These are phyloP conservation scores for Himalopsyche japonica DNA, from an alignment of 2,888 invertebrate genomes.

Conservation along the genomic window DNA sequence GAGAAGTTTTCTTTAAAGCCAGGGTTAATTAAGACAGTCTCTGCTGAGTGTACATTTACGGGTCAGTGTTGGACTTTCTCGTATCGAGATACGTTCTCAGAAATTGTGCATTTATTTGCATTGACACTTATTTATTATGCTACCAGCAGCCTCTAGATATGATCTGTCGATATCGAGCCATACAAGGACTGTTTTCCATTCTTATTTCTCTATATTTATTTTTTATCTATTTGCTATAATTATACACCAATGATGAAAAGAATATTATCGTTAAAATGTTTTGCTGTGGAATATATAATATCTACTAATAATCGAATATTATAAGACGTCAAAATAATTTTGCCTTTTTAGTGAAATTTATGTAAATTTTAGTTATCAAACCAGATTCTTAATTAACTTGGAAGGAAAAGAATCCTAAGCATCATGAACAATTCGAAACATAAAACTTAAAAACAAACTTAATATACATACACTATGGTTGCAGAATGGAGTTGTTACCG, in stretches of 20 bases:
- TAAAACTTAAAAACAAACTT: no score
- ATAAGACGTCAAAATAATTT: no score
- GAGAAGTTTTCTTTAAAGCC: background rate
- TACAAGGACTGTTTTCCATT: background rate
- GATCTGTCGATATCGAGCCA: background rate
- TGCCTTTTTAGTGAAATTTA: no score
- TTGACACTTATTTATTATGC: slow-evolving; percentile 1
- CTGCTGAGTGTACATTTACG: background rate
- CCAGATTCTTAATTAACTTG: no score
- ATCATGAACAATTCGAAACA: no score
- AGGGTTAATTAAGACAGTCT: slow-evolving; percentile 1
- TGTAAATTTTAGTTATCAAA: no score
- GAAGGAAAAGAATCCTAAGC: no score
- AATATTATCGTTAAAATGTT: background rate
- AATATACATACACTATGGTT: no score
- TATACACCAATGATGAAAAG: background rate
- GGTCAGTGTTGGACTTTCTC: background rate
- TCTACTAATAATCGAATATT: no score
- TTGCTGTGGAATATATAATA: no score
- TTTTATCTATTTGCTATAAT: background rate
- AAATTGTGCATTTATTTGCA: slow-evolving; percentile 1
- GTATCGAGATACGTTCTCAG: slow-evolving; percentile 1
- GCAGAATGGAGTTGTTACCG: no score
- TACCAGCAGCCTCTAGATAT: background rate
- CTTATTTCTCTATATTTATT: no score